Base-by-base conservation (phyloP, 2,888 invertebrate genomes). In the Chrysina gloriosa region DNA sequence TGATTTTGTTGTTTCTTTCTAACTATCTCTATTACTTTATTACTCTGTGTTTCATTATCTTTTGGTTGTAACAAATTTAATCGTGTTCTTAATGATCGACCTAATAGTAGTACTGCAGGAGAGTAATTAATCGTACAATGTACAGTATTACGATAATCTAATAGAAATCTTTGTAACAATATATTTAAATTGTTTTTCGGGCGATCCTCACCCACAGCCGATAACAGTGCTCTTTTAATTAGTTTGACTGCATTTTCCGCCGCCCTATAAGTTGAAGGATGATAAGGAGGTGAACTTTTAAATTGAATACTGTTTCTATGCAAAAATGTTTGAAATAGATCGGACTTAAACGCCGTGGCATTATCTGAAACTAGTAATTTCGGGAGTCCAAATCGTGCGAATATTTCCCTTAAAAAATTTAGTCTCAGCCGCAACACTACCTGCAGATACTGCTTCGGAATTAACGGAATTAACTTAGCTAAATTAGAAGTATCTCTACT, bases 301-400 rank as follows among this genome's bases (percentile, higher is more conserved):
- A 61, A 70, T 65, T 70, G 14, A 48, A 69, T 69, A 21, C 68
- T 61, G 25, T 70, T 68, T 4, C 31, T 31, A 1, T 6, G 1
- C 7, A n/a, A 31, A 31, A 31, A n/a, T n/a, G n/a, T n/a, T n/a
- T n/a, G n/a, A n/a, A n/a, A n/a, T n/a, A n/a, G n/a, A n/a, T n/a
- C n/a, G n/a, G n/a, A 77, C 4, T 68, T 63, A 67, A 76, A 77
- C 9, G 71, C 65, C 0, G 72, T 68, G 5, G 75, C 77, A 67
- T 78, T 77, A 67, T 77, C 77, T 0, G 75, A 71, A n/a, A 78
- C 75, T 4, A 77, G 16, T 0, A 31, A 39, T 5, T 69, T 69
- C 5, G 77, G 78, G 16, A 78, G 71, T 0, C 77, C 75, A 72
- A 75, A 77, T 25, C 74, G 69, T 29, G 74, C 64, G 75, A 76